Percentiles rank a stretch among this genome's conserved stretches.
These are phyloP conservation scores for Pseudotriccus pelzelni DNA, from an alignment of 2,797 vertebrate species.

Conservation along the genomic window DNA sequence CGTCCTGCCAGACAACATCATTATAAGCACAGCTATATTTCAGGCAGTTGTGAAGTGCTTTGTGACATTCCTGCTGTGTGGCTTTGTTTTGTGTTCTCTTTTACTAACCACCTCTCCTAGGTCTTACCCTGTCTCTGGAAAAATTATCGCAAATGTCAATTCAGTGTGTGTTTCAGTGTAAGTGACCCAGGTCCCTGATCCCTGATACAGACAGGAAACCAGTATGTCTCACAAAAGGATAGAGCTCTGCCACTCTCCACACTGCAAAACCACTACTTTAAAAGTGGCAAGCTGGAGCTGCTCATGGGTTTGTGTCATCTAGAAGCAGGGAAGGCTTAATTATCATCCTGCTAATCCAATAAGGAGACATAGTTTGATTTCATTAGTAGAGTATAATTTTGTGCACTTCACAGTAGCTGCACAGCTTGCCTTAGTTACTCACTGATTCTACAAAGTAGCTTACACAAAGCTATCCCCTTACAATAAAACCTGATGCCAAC, in stretches of 20 bases:
- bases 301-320: neutral
- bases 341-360: conserved; percentile 30
- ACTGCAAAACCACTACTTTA: neutral
- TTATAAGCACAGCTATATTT: neutral
- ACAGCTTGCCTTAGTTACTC: conserved; percentile 42
- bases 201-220: neutral
- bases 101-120: neutral
- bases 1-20: neutral
- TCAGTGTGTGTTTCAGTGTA: neutral
- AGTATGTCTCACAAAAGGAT: neutral
- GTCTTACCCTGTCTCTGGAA: neutral
- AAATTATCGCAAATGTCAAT: neutral
- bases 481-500: neutral
- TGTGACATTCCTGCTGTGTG: neutral
- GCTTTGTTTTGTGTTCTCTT: neutral
- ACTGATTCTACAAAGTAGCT: conserved; percentile 7
- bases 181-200: neutral
- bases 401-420: conserved; percentile 46
- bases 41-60: neutral
- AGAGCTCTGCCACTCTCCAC: neutral
- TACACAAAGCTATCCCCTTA: neutral
- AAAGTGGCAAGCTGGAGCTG: neutral
- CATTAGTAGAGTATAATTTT: conserved; percentile 50
- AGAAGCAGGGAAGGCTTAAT: conserved; percentile 19
- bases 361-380: conserved; percentile 49